phyloP scores from a whole-genome alignment of 1,140 invertebrate genomes.

The Brachionus asplanchnoidis region DNA sequence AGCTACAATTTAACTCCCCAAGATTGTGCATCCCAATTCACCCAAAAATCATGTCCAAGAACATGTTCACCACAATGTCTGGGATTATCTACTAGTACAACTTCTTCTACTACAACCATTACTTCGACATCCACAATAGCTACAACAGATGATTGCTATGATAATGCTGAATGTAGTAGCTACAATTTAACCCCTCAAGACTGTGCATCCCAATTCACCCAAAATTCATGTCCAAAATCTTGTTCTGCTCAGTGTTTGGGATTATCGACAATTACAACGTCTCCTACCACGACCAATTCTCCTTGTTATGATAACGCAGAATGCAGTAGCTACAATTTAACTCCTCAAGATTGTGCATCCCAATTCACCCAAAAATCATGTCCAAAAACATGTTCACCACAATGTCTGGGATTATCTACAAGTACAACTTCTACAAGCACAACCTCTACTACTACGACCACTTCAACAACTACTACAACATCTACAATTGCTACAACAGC shows the following conservation, averaged over 20 bases:
- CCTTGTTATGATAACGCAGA: neutral
- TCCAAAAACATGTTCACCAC: neutral
- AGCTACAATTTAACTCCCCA: neutral
- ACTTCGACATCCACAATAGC: neutral
- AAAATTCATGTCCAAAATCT: neutral
- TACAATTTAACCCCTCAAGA: neutral
- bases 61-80: neutral
- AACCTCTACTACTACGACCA: neutral
- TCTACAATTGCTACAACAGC: neutral
- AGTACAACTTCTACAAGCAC: neutral
- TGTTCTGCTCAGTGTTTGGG: neutral
- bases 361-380: neutral
- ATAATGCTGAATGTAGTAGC: neutral
- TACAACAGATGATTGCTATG: neutral
- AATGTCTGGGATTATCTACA: neutral
- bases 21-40: neutral
- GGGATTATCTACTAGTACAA: neutral
- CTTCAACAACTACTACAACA: neutral
- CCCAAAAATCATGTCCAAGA: neutral
- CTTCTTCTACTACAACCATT: neutral
- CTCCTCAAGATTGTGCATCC: neutral
- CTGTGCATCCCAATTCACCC: neutral
- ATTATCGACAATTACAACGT: neutral
- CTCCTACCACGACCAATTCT: neutral
- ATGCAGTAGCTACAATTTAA: neutral